phyloP scores from a whole-genome alignment of 2,888 invertebrate genomes.

The Drosophila buzzatii region DNA sequence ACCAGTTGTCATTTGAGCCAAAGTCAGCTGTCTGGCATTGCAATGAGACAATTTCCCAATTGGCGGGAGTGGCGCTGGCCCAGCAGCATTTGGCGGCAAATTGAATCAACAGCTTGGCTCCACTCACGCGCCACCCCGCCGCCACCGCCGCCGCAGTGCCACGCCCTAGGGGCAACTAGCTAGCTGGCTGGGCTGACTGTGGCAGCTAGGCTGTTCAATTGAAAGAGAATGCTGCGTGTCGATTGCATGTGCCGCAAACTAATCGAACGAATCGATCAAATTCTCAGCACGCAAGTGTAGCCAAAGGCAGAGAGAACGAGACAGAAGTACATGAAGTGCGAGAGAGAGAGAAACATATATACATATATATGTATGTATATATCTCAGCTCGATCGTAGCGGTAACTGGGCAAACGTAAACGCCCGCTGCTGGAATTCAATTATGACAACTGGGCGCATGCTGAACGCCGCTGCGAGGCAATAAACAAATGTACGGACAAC shows the following conservation, averaged over 20 bases:
- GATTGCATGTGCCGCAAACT: conserved; percentile 79
- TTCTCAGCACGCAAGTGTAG: conserved; percentile 73
- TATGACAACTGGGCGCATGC: conserved; percentile 75
- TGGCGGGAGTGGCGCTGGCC: conserved; percentile 55
- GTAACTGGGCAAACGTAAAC: conserved; percentile 68
- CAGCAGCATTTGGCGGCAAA: conserved; percentile 41
- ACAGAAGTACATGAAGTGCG: not conserved
- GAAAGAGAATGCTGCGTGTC: conserved; percentile 80
- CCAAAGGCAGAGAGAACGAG: not conserved
- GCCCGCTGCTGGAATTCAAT: conserved; percentile 83
- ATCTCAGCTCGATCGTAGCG: conserved; percentile 47
- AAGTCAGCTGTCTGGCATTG: conserved; percentile 63
- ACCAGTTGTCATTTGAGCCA: conserved; percentile 79
- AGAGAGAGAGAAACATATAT: not conserved
- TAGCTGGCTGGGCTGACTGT: conserved; percentile 1
- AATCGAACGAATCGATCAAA: conserved; percentile 81
- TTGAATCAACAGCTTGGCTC: conserved; percentile 64
- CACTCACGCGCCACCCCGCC: not conserved
- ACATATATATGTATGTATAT: not conserved
- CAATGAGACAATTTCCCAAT: conserved; percentile 78
- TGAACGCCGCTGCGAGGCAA: conserved; percentile 64
- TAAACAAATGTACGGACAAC: conserved; percentile 76
- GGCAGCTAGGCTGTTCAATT: conserved; percentile 50
- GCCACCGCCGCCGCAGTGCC: not conserved
- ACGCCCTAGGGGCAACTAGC: conserved; percentile 21